These are phyloP conservation scores for Pangasianodon gigas DNA, from an alignment of 2,113 vertebrate genomes.

Conservation along the genomic window DNA sequence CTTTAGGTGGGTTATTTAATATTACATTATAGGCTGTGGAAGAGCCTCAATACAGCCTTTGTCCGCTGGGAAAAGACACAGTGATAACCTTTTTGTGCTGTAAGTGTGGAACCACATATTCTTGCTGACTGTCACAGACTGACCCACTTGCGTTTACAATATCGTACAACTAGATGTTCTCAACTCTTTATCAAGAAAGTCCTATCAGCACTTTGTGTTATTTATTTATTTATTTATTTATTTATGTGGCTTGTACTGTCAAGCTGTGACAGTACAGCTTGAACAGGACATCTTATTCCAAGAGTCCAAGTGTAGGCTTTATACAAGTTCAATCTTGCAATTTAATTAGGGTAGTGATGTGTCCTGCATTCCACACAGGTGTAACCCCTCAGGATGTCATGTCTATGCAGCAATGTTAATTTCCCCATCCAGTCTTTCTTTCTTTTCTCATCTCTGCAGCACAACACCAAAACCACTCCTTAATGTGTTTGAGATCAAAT, in stretches of 20 bases:
- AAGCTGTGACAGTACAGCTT: neutral
- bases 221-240: neutral
- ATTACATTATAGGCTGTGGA: neutral
- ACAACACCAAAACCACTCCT: slow-evolving; percentile 56
- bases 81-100: slow-evolving; percentile 4
- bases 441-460: slow-evolving; percentile 47
- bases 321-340: too few relatives aligned
- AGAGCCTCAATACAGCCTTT: neutral
- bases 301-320: neutral
- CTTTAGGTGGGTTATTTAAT: slow-evolving; percentile 10
- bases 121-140: neutral
- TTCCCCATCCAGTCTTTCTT: slow-evolving; percentile 35
- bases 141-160: neutral
- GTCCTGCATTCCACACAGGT: neutral
- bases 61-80: neutral
- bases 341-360: neutral
- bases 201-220: neutral
- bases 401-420: slow-evolving; percentile 8
- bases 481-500: slow-evolving; percentile 31
- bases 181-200: neutral
- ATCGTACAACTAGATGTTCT: neutral
- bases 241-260: neutral
- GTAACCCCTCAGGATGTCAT: neutral
- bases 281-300: neutral
- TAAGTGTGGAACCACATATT: neutral